These are phyloP conservation scores for Cynaeus angustus DNA, from an alignment of 2,888 invertebrate genomes.

Conservation along the genomic window DNA sequence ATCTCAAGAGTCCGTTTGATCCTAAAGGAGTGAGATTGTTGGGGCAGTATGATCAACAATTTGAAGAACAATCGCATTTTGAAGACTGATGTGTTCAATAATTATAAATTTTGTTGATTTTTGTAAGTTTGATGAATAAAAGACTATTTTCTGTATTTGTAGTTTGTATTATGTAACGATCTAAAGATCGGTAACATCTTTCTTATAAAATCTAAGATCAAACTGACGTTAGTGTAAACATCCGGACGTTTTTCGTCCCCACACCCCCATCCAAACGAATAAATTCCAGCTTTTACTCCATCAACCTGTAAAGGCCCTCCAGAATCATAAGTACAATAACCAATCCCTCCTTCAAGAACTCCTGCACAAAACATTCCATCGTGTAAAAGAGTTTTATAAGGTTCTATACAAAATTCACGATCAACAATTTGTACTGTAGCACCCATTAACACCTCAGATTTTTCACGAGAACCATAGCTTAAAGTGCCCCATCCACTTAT, in stretches of 20 bases:
- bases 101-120: conserved; percentile 9
- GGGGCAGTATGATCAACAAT: conserved; percentile 77
- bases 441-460: background rate
- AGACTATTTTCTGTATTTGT: conserved; percentile 13
- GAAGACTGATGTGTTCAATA: conserved; percentile 68
- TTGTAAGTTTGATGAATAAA: conserved; percentile 8
- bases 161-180: too few relatives aligned
- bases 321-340: background rate
- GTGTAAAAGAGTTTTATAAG: background rate
- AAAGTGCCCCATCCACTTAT: background rate
- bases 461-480: background rate
- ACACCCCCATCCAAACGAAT: background rate
- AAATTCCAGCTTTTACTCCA: background rate
- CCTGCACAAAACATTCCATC: conserved; percentile 2
- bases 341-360: conserved; percentile 2
- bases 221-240: background rate
- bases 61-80: conserved; percentile 69
- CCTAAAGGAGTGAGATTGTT: conserved; percentile 83
- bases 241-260: background rate
- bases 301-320: background rate
- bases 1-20: conserved; percentile 88
- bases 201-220: background rate
- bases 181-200: background rate
- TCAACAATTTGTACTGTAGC: background rate
- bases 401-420: background rate